Percentiles rank a stretch among this genome's conserved stretches.
Evolutionary conservation across 2,888 invertebrate species (phyloP).

Genomic region (Aromia moschata): DNA sequence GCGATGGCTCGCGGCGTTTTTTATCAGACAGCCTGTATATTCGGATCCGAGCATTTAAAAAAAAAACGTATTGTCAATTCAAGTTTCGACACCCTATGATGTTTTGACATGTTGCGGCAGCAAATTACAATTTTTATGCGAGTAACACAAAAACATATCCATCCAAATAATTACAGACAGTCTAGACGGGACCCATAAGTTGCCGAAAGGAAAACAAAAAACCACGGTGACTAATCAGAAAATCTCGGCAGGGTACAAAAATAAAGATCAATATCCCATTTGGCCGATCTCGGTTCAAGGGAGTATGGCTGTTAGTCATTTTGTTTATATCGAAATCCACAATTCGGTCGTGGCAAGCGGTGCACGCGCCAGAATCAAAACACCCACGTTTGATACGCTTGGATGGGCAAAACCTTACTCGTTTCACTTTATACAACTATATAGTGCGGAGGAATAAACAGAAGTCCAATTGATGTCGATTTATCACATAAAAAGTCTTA

Average conservation of each 20-base stretch:
- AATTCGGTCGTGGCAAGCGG: slow-evolving; percentile 4
- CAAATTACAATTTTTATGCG: background rate
- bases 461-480: too few species aligned
- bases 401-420: slow-evolving; percentile 4
- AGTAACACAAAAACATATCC: background rate
- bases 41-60: too few species aligned
- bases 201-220: slow-evolving; percentile 6
- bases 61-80: too few species aligned
- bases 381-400: slow-evolving; percentile 11
- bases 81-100: too few species aligned
- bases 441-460: too few species aligned
- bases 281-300: background rate
- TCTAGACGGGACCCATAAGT: slow-evolving; percentile 16
- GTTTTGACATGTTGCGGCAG: background rate
- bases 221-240: slow-evolving; percentile 4
- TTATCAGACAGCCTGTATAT: too few species aligned
- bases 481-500: too few species aligned
- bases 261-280: slow-evolving; percentile 2
- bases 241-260: background rate
- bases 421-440: slow-evolving; percentile 1
- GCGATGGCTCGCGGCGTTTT: too few species aligned
- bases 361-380: slow-evolving; percentile 18
- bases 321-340: slow-evolving; percentile 4
- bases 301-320: slow-evolving; percentile 14
- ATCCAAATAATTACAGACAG: background rate